Percentiles rank a stretch among this genome's conserved stretches.
These are phyloP conservation scores for Acanthosoma haemorrhoidale DNA, from an alignment of 2,888 invertebrate species.

Conservation along the genomic window DNA sequence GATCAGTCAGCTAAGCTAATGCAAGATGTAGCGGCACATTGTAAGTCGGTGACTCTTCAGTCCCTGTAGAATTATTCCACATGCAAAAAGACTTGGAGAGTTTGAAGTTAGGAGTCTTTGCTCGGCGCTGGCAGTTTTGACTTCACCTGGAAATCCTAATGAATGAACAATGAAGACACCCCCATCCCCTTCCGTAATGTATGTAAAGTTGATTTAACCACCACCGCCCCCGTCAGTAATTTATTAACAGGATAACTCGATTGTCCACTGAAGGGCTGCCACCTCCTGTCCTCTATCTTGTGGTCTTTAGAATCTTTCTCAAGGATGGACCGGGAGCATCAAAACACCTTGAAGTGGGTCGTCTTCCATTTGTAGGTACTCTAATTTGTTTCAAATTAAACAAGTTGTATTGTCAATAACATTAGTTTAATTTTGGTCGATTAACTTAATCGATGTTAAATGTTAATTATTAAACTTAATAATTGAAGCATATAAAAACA, in stretches of 20 bases:
- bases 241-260: slow-evolving; percentile 25
- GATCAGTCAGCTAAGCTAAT: not conserved
- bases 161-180: slow-evolving; percentile 16
- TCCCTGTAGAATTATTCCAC: not conserved
- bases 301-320: too few relatives aligned
- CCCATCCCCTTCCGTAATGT: not conserved
- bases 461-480: too few relatives aligned
- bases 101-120: slow-evolving; percentile 4
- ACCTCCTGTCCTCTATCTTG: too few relatives aligned
- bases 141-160: slow-evolving; percentile 18
- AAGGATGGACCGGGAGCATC: too few relatives aligned
- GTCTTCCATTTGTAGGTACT: too few relatives aligned
- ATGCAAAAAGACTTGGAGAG: not conserved
- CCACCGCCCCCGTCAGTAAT: not conserved
- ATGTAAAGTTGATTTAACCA: slow-evolving; percentile 25
- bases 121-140: not conserved
- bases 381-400: too few relatives aligned
- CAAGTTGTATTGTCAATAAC: too few relatives aligned
- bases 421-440: too few relatives aligned
- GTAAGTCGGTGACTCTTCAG: too few relatives aligned
- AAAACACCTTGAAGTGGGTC: too few relatives aligned
- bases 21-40: not conserved
- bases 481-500: too few relatives aligned
- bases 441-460: too few relatives aligned
- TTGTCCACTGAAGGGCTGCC: not conserved